Conservation (phyloP, 2,797 vertebrate species). For the Gymnoscopelus braueri region DNA sequence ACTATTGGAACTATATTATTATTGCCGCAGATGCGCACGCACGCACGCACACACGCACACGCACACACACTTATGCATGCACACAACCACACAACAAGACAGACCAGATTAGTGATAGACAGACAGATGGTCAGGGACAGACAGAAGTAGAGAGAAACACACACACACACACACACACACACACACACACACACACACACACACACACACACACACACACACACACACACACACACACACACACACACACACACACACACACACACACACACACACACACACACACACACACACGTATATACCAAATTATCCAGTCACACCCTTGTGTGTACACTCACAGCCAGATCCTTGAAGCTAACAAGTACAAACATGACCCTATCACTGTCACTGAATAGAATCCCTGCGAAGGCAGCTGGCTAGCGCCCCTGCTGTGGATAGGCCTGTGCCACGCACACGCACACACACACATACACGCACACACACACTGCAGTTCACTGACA, state of each 20-base stretch:
- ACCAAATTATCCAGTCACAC: slow-evolving; percentile 65
- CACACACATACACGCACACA: slow-evolving; percentile 50
- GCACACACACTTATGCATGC: background rate
- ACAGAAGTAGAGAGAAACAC: slow-evolving; percentile 21
- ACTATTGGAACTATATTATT: background rate
- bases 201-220: slow-evolving; percentile 1
- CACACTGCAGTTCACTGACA: background rate
- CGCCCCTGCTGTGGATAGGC: slow-evolving; percentile 41
- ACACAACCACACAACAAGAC: too few relatives aligned
- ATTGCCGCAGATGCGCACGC: slow-evolving; percentile 46
- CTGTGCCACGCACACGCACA: slow-evolving; percentile 51
- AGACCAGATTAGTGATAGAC: too few relatives aligned
- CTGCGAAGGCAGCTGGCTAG: slow-evolving; percentile 53
- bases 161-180: slow-evolving; percentile 28
- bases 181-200: slow-evolving; percentile 4
- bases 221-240: background rate
- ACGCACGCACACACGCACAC: slow-evolving; percentile 27
- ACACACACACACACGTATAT: slow-evolving; percentile 3
- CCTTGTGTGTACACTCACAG: slow-evolving; percentile 70
- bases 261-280: background rate
- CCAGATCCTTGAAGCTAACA: slow-evolving; percentile 68
- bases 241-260: slow-evolving; percentile 5
- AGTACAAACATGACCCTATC: slow-evolving; percentile 76
- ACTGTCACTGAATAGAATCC: slow-evolving; percentile 71
- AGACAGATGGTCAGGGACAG: too few relatives aligned